phyloP scores from a whole-genome alignment of 2,888 invertebrate species.

The Gari tellinella region DNA sequence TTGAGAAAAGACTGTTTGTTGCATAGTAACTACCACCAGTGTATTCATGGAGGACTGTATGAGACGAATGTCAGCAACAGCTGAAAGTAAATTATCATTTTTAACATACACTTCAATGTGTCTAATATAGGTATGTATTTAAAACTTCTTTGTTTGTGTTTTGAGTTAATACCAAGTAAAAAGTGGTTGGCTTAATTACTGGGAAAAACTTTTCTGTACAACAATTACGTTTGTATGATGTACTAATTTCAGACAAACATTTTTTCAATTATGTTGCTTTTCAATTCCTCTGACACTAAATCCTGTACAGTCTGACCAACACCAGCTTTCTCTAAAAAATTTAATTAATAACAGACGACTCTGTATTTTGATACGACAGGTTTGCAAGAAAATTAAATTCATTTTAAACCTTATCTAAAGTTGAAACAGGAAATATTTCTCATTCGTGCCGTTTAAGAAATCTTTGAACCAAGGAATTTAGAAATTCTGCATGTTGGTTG shows the following conservation, averaged over 20 bases:
- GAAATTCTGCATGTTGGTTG: slow-evolving; percentile 1
- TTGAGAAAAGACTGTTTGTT: slow-evolving; percentile 4
- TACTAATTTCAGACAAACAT: background rate
- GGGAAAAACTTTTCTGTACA: background rate
- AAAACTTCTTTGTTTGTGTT: slow-evolving; percentile 2
- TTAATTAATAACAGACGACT: slow-evolving; percentile 1
- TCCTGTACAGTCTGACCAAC: slow-evolving; percentile 1
- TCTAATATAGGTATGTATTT: slow-evolving; percentile 3
- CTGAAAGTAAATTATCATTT: background rate
- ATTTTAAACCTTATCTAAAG: background rate
- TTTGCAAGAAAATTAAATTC: slow-evolving; percentile 3
- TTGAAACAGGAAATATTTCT: slow-evolving; percentile 5
- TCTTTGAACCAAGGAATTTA: slow-evolving; percentile 3
- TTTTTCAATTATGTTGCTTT: background rate
- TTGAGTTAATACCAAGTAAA: slow-evolving; percentile 3
- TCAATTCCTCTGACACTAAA: background rate
- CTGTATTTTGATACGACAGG: background rate
- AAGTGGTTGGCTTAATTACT: background rate
- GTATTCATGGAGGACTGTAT: background rate
- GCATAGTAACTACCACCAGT: background rate
- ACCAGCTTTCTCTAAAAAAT: slow-evolving; percentile 1
- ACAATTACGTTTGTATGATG: slow-evolving; percentile 6
- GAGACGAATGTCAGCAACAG: background rate
- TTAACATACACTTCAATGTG: slow-evolving; percentile 1
- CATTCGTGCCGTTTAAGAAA: slow-evolving; percentile 8